phyloP scores from a whole-genome alignment of 2,797 vertebrate genomes.

The Brachymystax lenok region DNA sequence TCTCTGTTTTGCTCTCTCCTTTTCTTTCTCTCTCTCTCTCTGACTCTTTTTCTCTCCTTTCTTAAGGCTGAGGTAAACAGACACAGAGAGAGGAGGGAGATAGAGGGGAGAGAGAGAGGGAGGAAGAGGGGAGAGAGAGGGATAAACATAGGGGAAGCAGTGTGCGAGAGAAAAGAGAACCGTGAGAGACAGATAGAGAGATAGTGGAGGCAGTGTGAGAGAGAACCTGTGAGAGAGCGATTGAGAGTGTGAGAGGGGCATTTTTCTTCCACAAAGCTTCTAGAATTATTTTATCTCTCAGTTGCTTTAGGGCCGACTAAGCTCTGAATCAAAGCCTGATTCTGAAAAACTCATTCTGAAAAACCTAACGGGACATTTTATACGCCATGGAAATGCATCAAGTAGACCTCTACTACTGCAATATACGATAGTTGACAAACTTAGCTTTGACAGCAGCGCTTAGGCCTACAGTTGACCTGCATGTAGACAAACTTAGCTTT shows the following conservation, averaged over 20 bases:
- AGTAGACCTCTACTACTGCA: neutral
- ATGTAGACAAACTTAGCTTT: neutral
- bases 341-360: slow-evolving; percentile 44
- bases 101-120: slow-evolving; percentile 27
- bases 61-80: slow-evolving; percentile 56
- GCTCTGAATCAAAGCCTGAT: slow-evolving; percentile 60
- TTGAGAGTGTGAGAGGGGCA: slow-evolving; percentile 69
- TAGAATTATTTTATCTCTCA: slow-evolving; percentile 65
- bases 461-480: neutral
- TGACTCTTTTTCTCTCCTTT: slow-evolving; percentile 13
- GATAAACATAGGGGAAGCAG: slow-evolving; percentile 66
- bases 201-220: slow-evolving; percentile 47
- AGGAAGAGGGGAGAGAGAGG: slow-evolving; percentile 62
- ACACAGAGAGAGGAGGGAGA: neutral
- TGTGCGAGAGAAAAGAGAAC: neutral
- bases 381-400: neutral
- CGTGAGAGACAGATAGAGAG: slow-evolving; percentile 19
- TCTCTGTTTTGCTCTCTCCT: too few relatives aligned
- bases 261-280: slow-evolving; percentile 40
- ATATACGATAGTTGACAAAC: neutral
- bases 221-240: slow-evolving; percentile 34
- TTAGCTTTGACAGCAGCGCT: neutral
- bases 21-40: too few relatives aligned
- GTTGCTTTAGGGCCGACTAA: slow-evolving; percentile 62
- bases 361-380: slow-evolving; percentile 54